Evolutionary conservation across 2,888 invertebrate species (phyloP), one percentile per base, ranked within the genome.

Genomic region (Dolichomitus sp.): DNA sequence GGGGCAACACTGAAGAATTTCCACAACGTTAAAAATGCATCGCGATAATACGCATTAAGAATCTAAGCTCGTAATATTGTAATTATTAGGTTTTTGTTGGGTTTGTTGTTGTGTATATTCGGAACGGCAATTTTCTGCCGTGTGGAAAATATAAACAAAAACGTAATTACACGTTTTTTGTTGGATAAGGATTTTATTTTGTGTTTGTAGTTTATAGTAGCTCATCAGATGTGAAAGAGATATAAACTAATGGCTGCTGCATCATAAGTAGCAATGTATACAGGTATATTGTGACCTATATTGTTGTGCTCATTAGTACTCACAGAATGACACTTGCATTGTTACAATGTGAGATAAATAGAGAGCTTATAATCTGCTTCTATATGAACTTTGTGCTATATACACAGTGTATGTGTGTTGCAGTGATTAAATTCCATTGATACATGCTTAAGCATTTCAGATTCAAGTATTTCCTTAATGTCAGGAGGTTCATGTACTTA

Each of bases 1-100:
- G 48, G 48, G 48, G 73, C 79, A 72, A 72, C 78, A 74, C 74
- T 74, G 69, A 72, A 83, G 45, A 61, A 66, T 68, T 72, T 70
- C 74, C 42, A 27, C 52, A 45, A 65, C 42, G 59, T 48, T 42
- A 1, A 6, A 1, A 45, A 37, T 57, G 68, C 59, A 76, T 48
- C 33, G 68, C 19, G 17, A 45, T 17, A 27, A 23, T 19, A 37
- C 11, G 2, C 27, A 23, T 23, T 6, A 0, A 23, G 0, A 2
- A 23, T 27, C 3, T 12, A 1, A 3, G 19, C 9, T 52, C 23
- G 7, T 52, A 23, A 14, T 30, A 14, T 30, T 30, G 4, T 30
- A 4, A 30, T 57, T 57, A 14, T 57, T 30, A 4, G 11, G 0
- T 27, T 11, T 54, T 54, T 50, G 23, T 17, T 52, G 23, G n/a